Percentiles rank a stretch among this genome's conserved stretches.
phyloP scores from a whole-genome alignment of 2,888 invertebrate species.

The Acrobasis repandana region DNA sequence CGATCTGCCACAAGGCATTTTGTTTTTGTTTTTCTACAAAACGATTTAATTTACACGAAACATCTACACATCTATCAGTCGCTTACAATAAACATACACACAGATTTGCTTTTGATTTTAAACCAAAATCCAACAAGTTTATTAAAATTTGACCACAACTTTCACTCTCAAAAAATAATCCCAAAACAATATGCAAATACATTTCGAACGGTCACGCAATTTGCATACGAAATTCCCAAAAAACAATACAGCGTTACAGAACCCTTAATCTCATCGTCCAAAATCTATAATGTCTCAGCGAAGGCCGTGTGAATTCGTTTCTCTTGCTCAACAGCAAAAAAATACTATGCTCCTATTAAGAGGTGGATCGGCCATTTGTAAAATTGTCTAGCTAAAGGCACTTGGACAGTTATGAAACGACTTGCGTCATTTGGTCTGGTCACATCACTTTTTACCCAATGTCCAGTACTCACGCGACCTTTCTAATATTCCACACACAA shows the following conservation, averaged over 20 bases:
- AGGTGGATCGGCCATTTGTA: slow-evolving; percentile 65
- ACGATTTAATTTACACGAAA: too few species aligned
- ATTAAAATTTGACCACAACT: slow-evolving; percentile 26
- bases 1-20: too few species aligned
- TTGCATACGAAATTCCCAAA: slow-evolving; percentile 64
- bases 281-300: slow-evolving; percentile 72
- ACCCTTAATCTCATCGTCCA: slow-evolving; percentile 51
- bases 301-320: slow-evolving; percentile 68
- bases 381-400: slow-evolving; percentile 71
- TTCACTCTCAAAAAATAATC: slow-evolving; percentile 8
- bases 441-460: slow-evolving; percentile 56
- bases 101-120: too few species aligned
- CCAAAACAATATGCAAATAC: slow-evolving; percentile 17
- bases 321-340: slow-evolving; percentile 61
- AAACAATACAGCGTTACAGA: slow-evolving; percentile 75
- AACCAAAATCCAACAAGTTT: too few species aligned
- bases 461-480: slow-evolving; percentile 57
- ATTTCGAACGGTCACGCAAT: slow-evolving; percentile 36
- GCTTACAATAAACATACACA: too few species aligned
- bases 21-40: too few species aligned
- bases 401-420: slow-evolving; percentile 63
- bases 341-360: slow-evolving; percentile 63
- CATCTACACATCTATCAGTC: too few species aligned
- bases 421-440: slow-evolving; percentile 59
- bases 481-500: slow-evolving; percentile 41